Percentiles rank a stretch among this genome's conserved stretches.
phyloP scores from a whole-genome alignment of 2,113 vertebrate species.

The Epinephelus moara region DNA sequence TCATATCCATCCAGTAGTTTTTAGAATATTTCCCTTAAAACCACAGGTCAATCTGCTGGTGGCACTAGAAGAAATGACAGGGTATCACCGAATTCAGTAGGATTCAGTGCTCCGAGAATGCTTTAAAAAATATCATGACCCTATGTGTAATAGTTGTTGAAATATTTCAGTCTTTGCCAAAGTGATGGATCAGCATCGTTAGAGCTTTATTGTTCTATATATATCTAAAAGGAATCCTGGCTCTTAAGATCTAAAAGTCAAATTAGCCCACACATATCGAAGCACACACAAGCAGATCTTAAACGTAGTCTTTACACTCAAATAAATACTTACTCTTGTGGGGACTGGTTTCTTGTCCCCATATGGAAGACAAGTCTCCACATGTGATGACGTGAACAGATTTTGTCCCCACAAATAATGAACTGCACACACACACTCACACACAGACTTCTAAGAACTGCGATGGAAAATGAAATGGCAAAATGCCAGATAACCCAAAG shows the following conservation, averaged over 20 bases:
- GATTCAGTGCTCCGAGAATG: not conserved
- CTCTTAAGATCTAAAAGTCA: not conserved
- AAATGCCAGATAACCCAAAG: constrained; percentile 51
- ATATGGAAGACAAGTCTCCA: constrained; percentile 11
- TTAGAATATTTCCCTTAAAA: not conserved
- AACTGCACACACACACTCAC: constrained; percentile 7
- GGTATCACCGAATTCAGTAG: not conserved
- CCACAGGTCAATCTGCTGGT: not conserved
- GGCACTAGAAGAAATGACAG: not conserved
- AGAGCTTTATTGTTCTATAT: too few species aligned
- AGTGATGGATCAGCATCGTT: not conserved
- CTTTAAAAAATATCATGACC: not conserved
- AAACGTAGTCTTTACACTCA: not conserved
- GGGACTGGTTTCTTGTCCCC: not conserved
- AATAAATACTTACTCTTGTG: constrained; percentile 4
- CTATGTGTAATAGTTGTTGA: not conserved
- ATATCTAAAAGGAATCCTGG: not conserved
- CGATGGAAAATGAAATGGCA: constrained; percentile 33
- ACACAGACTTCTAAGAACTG: constrained; percentile 10
- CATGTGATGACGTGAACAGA: constrained; percentile 36
- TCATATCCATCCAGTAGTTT: not conserved
- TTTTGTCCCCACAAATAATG: constrained; percentile 14
- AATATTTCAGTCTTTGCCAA: not conserved
- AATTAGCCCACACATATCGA: not conserved
- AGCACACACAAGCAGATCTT: not conserved